Conservation (phyloP, 1,140 invertebrate species). For the Cryptotermes secundus region DNA sequence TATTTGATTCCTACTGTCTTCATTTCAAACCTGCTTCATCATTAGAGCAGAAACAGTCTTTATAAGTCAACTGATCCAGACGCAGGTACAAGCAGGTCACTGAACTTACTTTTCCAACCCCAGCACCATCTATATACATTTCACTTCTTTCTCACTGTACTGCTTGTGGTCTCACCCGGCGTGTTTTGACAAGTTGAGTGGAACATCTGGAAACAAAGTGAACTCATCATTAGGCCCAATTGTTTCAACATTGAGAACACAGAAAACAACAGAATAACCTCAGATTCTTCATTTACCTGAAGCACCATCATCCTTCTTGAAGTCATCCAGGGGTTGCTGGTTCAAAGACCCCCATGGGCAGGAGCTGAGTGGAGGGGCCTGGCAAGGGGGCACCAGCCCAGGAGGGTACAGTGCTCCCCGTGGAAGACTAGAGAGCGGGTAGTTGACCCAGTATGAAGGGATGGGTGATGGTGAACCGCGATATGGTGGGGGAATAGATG, state of each 20-base stretch:
- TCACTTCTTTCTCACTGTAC: background rate
- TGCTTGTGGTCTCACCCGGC: slow-evolving; percentile 36
- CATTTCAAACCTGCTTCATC: slow-evolving; percentile 9
- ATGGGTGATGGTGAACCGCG: slow-evolving; percentile 33
- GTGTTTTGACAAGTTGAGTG: slow-evolving; percentile 42
- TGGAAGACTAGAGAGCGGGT: slow-evolving; percentile 40
- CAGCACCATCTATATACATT: slow-evolving; percentile 4
- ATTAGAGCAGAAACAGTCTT: background rate
- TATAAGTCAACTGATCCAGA: slow-evolving; percentile 6
- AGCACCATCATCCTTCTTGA: slow-evolving; percentile 35
- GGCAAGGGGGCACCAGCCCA: slow-evolving; percentile 31
- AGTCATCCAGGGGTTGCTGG: slow-evolving; percentile 34
- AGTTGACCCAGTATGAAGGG: slow-evolving; percentile 35
- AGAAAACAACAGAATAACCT: background rate
- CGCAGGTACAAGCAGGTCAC: background rate
- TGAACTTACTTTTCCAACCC: background rate
- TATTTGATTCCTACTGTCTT: slow-evolving; percentile 6
- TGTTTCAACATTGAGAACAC: background rate
- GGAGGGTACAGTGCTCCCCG: slow-evolving; percentile 34
- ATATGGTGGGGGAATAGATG: slow-evolving; percentile 30
- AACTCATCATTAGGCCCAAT: background rate
- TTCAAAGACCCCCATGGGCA: slow-evolving; percentile 29
- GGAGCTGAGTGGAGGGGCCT: slow-evolving; percentile 28
- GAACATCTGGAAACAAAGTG: slow-evolving; percentile 39
- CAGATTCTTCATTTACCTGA: slow-evolving; percentile 32